phyloP scores from a whole-genome alignment of 2,113 vertebrate genomes.

The Hystrix cristata region DNA sequence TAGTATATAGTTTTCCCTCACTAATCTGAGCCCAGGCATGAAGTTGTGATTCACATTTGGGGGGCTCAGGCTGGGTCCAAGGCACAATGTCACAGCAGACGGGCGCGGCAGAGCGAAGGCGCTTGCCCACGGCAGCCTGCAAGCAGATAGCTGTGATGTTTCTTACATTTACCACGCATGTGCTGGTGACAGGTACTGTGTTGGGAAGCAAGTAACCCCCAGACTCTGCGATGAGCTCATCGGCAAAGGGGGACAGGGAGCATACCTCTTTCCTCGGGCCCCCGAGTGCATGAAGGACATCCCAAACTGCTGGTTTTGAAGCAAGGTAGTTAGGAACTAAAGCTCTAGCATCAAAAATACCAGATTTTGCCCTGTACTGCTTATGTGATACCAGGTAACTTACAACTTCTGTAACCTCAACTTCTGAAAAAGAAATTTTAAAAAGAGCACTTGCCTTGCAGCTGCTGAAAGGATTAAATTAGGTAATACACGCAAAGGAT shows the following conservation, averaged over 20 bases:
- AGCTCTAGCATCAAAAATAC: not conserved
- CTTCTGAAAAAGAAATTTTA: not conserved
- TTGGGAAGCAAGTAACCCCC: not conserved
- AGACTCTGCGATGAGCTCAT: fast-evolving
- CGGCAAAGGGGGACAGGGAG: not conserved
- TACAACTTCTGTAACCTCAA: not conserved
- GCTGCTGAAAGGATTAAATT: slow-evolving; percentile 5
- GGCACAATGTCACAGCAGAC: too few relatives aligned
- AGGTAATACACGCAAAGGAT: not conserved
- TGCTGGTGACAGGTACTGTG: not conserved
- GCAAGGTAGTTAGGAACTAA: not conserved
- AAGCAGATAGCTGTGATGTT: not conserved
- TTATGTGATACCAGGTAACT: not conserved
- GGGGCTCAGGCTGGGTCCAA: not conserved
- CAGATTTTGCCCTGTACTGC: not conserved
- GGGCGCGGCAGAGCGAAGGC: not conserved
- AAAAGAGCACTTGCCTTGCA: not conserved
- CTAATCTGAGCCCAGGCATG: not conserved
- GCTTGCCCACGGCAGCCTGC: not conserved
- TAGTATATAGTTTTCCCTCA: not conserved
- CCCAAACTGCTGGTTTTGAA: not conserved
- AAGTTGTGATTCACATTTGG: not conserved
- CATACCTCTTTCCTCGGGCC: not conserved
- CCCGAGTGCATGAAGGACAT: not conserved
- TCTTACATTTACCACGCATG: too few relatives aligned